Conservation (phyloP, 2,888 invertebrate species). For the Selenia dentaria region DNA sequence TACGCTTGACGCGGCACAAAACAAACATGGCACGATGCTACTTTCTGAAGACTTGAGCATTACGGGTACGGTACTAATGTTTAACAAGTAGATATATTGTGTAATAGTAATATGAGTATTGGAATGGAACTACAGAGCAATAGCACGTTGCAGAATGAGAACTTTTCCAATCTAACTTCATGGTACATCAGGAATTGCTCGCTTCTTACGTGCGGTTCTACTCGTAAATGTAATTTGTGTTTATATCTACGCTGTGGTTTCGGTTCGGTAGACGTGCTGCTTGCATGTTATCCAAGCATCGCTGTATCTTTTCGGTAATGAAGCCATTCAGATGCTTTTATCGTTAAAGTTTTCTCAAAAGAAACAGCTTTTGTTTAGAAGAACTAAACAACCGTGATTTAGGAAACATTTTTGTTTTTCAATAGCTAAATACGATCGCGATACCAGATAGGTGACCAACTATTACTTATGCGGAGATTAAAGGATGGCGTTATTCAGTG, state of each 20-base stretch:
- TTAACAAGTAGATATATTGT: slow-evolving; percentile 34
- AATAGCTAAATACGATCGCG: slow-evolving; percentile 30
- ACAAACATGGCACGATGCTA: not conserved
- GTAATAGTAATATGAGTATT: slow-evolving; percentile 50
- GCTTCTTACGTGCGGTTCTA: slow-evolving; percentile 57
- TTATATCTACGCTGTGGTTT: slow-evolving; percentile 35
- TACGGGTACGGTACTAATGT: slow-evolving; percentile 17
- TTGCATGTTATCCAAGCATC: slow-evolving; percentile 23
- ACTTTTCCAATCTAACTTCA: slow-evolving; percentile 79
- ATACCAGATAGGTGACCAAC: slow-evolving; percentile 41
- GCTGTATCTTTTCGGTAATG: slow-evolving; percentile 38
- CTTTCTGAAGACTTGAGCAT: not conserved
- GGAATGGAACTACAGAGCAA: slow-evolving; percentile 55
- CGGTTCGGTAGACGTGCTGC: slow-evolving; percentile 29
- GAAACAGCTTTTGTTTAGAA: slow-evolving; percentile 20
- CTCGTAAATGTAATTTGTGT: slow-evolving; percentile 57
- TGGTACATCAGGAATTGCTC: slow-evolving; percentile 63
- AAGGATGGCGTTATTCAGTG: slow-evolving; percentile 63
- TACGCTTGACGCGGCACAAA: not conserved
- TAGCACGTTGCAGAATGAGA: slow-evolving; percentile 59
- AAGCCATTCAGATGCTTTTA: slow-evolving; percentile 38
- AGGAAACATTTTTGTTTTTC: slow-evolving; percentile 5
- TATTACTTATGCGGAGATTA: slow-evolving; percentile 53
- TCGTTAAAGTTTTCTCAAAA: slow-evolving; percentile 37
- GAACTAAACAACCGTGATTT: slow-evolving; percentile 4